Conservation (phyloP, 2,888 invertebrate genomes). For the Listrodromus nycthemerus region DNA sequence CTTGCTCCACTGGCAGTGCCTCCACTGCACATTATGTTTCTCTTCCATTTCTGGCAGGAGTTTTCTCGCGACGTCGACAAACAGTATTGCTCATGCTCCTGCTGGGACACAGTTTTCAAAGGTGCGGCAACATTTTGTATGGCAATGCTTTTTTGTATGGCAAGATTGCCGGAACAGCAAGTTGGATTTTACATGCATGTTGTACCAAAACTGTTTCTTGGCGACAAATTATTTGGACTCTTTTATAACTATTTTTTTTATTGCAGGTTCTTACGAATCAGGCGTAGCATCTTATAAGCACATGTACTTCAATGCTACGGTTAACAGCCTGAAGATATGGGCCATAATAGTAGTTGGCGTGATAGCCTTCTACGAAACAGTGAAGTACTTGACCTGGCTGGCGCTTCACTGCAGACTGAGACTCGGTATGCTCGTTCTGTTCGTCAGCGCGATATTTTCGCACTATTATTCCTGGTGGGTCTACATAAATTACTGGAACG, state of each 20-base stretch:
- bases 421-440: slow-evolving; percentile 88
- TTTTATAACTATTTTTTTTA: slow-evolving; percentile 62
- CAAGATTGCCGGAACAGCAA: no score
- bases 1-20: slow-evolving; percentile 85
- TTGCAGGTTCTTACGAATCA: slow-evolving; percentile 88
- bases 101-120: slow-evolving; percentile 92
- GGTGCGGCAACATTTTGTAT: slow-evolving; percentile 83
- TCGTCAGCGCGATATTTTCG: slow-evolving; percentile 87
- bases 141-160: neutral
- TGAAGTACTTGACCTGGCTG: slow-evolving; percentile 86
- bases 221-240: neutral
- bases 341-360: slow-evolving; percentile 86
- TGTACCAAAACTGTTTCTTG: neutral
- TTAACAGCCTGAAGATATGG: slow-evolving; percentile 89
- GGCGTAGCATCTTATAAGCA: slow-evolving; percentile 90
- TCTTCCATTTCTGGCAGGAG: slow-evolving; percentile 89
- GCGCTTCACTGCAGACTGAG: slow-evolving; percentile 86
- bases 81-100: slow-evolving; percentile 89
- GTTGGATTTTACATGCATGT: no score
- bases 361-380: slow-evolving; percentile 87
- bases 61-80: slow-evolving; percentile 88
- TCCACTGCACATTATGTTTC: slow-evolving; percentile 87
- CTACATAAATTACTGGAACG: slow-evolving; percentile 90
- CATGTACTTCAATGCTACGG: slow-evolving; percentile 89
- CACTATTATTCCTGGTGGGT: slow-evolving; percentile 91